These are phyloP conservation scores for Drosophila melanocephala DNA, from an alignment of 2,888 invertebrate genomes.

Conservation along the genomic window DNA sequence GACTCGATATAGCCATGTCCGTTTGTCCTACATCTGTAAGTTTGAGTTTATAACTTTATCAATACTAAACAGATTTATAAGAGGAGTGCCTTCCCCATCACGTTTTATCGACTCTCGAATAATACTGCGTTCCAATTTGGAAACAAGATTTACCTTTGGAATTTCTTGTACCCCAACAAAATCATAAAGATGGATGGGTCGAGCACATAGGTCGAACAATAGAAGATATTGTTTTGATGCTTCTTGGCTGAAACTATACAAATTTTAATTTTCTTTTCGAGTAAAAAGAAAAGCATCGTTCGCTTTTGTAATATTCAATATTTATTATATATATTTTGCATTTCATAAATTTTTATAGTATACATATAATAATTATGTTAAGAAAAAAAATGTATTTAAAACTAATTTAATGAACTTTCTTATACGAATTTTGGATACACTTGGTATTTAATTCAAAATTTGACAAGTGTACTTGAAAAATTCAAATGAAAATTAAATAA, in stretches of 20 bases:
- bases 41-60: not conserved
- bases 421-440: constrained; percentile 28
- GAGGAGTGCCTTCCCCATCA: not conserved
- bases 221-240: not conserved
- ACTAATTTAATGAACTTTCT: constrained; percentile 58
- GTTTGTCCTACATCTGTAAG: not conserved
- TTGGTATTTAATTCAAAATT: constrained; percentile 15
- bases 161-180: not conserved
- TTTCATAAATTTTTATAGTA: constrained; percentile 70
- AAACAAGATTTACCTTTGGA: not conserved
- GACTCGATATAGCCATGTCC: not conserved
- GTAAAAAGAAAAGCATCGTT: constrained; percentile 6
- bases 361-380: constrained; percentile 62
- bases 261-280: not conserved
- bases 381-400: constrained; percentile 60
- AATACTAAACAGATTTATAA: not conserved
- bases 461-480: constrained; percentile 25
- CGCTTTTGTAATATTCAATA: constrained; percentile 70
- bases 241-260: not conserved
- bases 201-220: not conserved
- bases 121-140: not conserved
- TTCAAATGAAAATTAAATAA: constrained; percentile 38
- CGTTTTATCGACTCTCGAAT: not conserved
- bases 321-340: constrained; percentile 71
- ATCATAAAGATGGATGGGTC: not conserved